Evolutionary conservation across 2,888 invertebrate genomes (phyloP).

Genomic region (Quadriops clusia): DNA sequence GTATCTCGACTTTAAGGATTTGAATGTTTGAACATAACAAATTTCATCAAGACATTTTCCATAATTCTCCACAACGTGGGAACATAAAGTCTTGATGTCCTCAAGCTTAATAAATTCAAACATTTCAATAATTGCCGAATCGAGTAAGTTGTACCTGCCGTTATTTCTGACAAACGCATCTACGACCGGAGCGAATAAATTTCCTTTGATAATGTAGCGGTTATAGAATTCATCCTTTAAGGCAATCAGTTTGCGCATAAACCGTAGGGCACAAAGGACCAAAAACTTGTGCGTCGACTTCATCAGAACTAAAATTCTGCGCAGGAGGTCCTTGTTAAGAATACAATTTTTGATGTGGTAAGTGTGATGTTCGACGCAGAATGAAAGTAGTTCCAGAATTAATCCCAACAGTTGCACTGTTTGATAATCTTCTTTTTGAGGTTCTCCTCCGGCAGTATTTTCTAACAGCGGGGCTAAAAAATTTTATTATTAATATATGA

Average conservation of each 20-base stretch:
- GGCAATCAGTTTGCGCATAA: conserved; percentile 94
- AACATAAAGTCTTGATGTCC: conserved; percentile 80
- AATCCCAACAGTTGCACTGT: conserved; percentile 91
- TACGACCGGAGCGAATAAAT: conserved; percentile 90
- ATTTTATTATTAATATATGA: too few species aligned
- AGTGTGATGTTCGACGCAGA: conserved; percentile 98
- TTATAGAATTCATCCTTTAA: conserved; percentile 98
- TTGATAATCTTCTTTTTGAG: conserved; percentile 88
- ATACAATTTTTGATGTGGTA: conserved; percentile 98
- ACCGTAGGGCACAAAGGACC: conserved; percentile 88
- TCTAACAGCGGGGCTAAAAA: conserved; percentile 76
- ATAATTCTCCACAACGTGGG: conserved; percentile 93
- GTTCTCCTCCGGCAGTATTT: conserved; percentile 83
- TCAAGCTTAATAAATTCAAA: conserved; percentile 97
- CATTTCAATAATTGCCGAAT: conserved; percentile 97
- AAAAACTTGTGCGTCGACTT: conserved; percentile 95
- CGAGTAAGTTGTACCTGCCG: conserved; percentile 94
- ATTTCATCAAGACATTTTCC: conserved; percentile 88
- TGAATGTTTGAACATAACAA: conserved; percentile 97
- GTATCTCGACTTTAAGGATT: conserved; percentile 76
- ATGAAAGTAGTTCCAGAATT: conserved; percentile 89
- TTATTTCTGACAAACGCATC: conserved; percentile 95
- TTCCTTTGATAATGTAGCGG: conserved; percentile 87
- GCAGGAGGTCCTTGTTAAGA: conserved; percentile 89
- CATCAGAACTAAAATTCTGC: conserved; percentile 91